These are phyloP conservation scores for Trichoplusia ni DNA, from an alignment of 1,140 invertebrate genomes.

Conservation along the genomic window DNA sequence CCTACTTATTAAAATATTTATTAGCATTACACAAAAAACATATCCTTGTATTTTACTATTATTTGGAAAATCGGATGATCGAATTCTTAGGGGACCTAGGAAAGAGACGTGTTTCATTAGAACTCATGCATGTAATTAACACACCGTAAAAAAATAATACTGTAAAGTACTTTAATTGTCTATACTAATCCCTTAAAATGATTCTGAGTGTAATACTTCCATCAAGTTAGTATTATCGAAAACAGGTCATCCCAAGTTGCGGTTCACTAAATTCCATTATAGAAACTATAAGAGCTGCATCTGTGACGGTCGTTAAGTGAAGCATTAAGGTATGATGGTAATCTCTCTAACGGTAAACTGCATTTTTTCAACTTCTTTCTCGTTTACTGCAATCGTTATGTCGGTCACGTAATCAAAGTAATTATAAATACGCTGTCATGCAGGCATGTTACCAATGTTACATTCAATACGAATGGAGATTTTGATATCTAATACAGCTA, in stretches of 20 bases:
- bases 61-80: too few relatives aligned
- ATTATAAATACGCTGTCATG: constrained; percentile 35
- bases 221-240: background rate
- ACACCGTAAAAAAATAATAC: too few relatives aligned
- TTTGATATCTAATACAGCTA: constrained; percentile 18
- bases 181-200: too few relatives aligned
- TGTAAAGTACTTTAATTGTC: too few relatives aligned
- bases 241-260: constrained; percentile 21
- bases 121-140: too few relatives aligned
- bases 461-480: constrained; percentile 18
- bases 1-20: too few relatives aligned
- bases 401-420: constrained; percentile 29
- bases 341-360: constrained; percentile 38
- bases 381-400: constrained; percentile 16
- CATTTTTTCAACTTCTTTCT: constrained; percentile 35
- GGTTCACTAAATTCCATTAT: constrained; percentile 31
- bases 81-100: too few relatives aligned
- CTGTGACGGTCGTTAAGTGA: constrained; percentile 32
- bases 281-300: constrained; percentile 31
- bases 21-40: too few relatives aligned
- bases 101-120: too few relatives aligned
- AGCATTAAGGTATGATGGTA: constrained; percentile 34
- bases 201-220: background rate
- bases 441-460: background rate
- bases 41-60: too few relatives aligned